A percentile compares a stretch with the other conserved stretches of the same genome.
Conservation (phyloP, 2,113 vertebrate species). For the Urocitellus parryii region DNA sequence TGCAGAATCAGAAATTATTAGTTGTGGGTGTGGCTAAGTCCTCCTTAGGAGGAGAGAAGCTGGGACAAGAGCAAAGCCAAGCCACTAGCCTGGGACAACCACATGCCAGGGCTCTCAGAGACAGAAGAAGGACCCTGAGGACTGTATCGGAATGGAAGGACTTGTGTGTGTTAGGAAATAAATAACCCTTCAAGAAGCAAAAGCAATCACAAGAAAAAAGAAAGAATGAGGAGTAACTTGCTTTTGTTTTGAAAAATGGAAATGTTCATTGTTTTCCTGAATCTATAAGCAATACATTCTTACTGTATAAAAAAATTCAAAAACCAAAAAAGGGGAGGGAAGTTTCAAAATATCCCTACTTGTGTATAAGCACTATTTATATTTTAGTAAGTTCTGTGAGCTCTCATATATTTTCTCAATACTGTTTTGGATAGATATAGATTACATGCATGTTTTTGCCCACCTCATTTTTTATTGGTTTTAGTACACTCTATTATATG, state of each 20-base stretch:
- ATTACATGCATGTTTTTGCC: not conserved
- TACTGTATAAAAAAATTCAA: not conserved
- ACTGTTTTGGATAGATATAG: not conserved
- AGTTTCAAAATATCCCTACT: not conserved
- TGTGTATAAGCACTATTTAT: not conserved
- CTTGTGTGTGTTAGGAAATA: not conserved
- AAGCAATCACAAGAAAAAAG: slow-evolving; percentile 39
- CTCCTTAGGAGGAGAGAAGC: not conserved
- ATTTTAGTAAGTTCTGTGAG: not conserved
- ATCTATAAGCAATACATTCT: slow-evolving; percentile 8
- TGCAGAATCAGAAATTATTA: not conserved
- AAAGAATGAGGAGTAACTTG: not conserved
- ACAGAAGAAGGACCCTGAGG: not conserved
- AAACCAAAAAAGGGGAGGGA: not conserved
- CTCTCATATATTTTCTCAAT: slow-evolving; percentile 27
- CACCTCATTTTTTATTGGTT: slow-evolving; percentile 8
- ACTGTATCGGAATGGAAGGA: not conserved
- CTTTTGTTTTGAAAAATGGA: slow-evolving; percentile 58
- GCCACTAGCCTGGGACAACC: not conserved
- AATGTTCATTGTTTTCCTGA: slow-evolving; percentile 30
- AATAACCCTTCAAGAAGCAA: slow-evolving; percentile 5
- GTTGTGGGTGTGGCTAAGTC: not conserved
- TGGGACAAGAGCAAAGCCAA: not conserved
- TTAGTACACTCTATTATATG: not conserved
- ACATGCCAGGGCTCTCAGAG: not conserved